Evolutionary conservation across 2,888 invertebrate species (phyloP), one percentile per base, ranked within the genome.

Genomic region (Scelioninae gen. 1): DNA sequence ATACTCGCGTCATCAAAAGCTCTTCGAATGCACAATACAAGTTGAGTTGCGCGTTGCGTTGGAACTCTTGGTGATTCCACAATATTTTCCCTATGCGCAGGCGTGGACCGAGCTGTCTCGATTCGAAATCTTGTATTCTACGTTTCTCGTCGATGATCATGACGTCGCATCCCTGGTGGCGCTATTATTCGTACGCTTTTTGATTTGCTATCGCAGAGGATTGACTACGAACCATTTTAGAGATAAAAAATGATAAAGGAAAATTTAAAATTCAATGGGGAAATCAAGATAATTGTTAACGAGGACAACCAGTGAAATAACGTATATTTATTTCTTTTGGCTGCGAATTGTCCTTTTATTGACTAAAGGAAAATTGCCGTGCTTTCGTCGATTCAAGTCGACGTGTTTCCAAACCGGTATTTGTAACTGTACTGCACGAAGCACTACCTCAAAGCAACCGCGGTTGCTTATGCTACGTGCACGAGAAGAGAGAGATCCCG

Each of bases 331-430:
- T 31, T 72, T 53, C 58, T 45, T 55, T 43, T 55, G 8, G 45
- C 34, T 16, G 32, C 66, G 13, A 63, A 56, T 82, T 16, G 60
- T 76, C 65, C 76, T 75, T 81, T 75, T 81, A 81, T 82, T 72
- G 72, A 62, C 55, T 51, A 40, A 71, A 34, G 81, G 84, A 82
- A 86, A 84, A 83, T 85, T 83, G 85, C 82, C 63, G 83, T 65
- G 82, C 85, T 87, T 87, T 88, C 85, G 83, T 86, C 87, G 87
- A 88, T 86, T 86, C 85, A 83, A 86, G 86, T 84, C 88, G 88
- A 82, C 88, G 88, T 87, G 85, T 88, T 88, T 88, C 83, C 87
- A 85, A 88, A 90, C 90, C 90, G 91, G 91, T 91, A 91, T 90
- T 90, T 84, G 86, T 91, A 91, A 91, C 91, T 91, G 91, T 91